Percentiles rank a stretch among this genome's conserved stretches.
Evolutionary conservation across 2,888 invertebrate genomes (phyloP).

Genomic region (Exephanes ischioxanthus): DNA sequence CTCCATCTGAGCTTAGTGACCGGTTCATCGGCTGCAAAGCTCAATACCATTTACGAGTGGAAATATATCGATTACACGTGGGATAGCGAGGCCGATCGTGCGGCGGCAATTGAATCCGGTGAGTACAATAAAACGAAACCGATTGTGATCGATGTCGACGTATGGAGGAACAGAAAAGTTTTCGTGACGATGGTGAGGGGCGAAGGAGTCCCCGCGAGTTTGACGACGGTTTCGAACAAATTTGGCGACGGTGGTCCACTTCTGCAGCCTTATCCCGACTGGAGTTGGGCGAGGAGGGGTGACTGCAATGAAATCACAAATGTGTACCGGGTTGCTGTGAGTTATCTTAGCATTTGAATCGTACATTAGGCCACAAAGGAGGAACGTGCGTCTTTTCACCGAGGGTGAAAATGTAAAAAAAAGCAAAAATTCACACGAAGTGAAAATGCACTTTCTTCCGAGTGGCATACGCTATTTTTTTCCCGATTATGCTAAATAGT

Average conservation of each 20-base stretch:
- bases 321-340: slow-evolving; percentile 91
- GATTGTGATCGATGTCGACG: slow-evolving; percentile 75
- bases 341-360: slow-evolving; percentile 75
- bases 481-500: too few species aligned
- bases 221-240: slow-evolving; percentile 87
- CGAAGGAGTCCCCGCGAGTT: slow-evolving; percentile 89
- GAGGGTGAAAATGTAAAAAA: too few species aligned
- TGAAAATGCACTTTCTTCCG: too few species aligned
- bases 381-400: too few species aligned
- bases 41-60: slow-evolving; percentile 88
- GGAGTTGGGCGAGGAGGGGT: slow-evolving; percentile 86
- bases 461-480: too few species aligned
- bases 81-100: slow-evolving; percentile 86
- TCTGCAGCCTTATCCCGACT: slow-evolving; percentile 88
- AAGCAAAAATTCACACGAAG: too few species aligned
- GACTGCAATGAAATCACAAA: slow-evolving; percentile 90
- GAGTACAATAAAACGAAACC: slow-evolving; percentile 69
- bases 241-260: slow-evolving; percentile 84
- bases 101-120: slow-evolving; percentile 87
- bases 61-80: slow-evolving; percentile 90
- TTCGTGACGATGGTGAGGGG: slow-evolving; percentile 90
- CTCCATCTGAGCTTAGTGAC: slow-evolving; percentile 23
- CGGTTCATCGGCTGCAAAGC: slow-evolving; percentile 30
- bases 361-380: too few species aligned
- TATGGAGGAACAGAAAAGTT: slow-evolving; percentile 80